phyloP scores from a whole-genome alignment of 2,113 vertebrate genomes.

The Chionodraco myersi region DNA sequence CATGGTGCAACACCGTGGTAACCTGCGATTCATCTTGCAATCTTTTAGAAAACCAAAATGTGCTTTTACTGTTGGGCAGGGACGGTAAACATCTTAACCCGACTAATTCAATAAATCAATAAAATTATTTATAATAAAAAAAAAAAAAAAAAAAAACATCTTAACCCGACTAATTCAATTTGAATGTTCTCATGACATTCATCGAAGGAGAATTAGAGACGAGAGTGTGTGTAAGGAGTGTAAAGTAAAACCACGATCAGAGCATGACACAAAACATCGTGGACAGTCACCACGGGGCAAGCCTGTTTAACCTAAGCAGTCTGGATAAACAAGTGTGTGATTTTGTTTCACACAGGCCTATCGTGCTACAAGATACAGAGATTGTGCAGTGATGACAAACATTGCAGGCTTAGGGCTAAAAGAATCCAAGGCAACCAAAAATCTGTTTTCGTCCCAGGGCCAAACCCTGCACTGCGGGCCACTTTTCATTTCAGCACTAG shows the following conservation, averaged over 20 bases:
- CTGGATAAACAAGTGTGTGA: conserved; percentile 65
- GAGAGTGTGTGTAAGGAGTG: background rate
- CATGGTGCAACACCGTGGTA: conserved; percentile 40
- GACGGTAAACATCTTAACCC: no score
- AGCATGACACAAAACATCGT: conserved; percentile 63
- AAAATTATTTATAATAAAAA: no score
- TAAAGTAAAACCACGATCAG: conserved; percentile 21
- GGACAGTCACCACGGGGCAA: conserved; percentile 76
- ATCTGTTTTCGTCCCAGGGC: conserved; percentile 76
- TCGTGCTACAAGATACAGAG: conserved; percentile 66
- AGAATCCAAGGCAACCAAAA: conserved; percentile 77
- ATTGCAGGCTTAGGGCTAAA: conserved; percentile 69
- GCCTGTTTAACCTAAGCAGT: conserved; percentile 72
- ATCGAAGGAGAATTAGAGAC: background rate
- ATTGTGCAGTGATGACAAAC: conserved; percentile 73
- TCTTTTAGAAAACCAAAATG: background rate
- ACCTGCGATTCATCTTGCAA: conserved; percentile 20
- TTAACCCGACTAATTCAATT: no score
- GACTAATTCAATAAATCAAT: no score
- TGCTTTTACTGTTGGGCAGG: background rate
- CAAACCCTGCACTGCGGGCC: conserved; percentile 71
- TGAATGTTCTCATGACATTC: background rate
- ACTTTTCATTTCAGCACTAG: conserved; percentile 81
- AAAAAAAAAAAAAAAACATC: no score
- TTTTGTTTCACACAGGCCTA: conserved; percentile 34